A percentile compares a stretch with the other conserved stretches of the same genome.
phyloP scores from a whole-genome alignment of 2,797 vertebrate genomes.

The Knipowitschia caucasica region DNA sequence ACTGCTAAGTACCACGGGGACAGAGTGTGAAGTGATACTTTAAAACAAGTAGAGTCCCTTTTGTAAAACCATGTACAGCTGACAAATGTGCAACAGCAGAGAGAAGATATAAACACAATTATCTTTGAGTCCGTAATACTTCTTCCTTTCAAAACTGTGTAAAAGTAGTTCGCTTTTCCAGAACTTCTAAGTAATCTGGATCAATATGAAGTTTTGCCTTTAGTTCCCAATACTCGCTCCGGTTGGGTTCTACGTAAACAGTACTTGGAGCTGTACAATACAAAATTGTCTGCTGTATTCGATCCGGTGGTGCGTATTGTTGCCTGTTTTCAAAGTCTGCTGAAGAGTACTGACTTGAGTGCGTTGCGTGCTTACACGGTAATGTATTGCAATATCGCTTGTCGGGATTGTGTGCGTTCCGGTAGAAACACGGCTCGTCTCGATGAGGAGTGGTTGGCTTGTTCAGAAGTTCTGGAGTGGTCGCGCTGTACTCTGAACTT shows the following conservation, averaged over 20 bases:
- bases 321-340: conserved; percentile 89
- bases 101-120: conserved; percentile 14
- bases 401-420: conserved; percentile 85
- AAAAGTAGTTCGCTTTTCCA: conserved; percentile 98
- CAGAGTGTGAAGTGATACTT: conserved; percentile 40
- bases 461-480: conserved; percentile 87
- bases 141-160: conserved; percentile 87
- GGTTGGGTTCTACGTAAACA: conserved; percentile 91
- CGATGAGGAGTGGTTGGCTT: conserved; percentile 81
- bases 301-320: conserved; percentile 85
- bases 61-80: conserved; percentile 25
- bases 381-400: conserved; percentile 82
- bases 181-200: conserved; percentile 98
- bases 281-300: conserved; percentile 89
- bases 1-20: conserved; percentile 43
- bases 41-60: conserved; percentile 35
- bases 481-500: conserved; percentile 87
- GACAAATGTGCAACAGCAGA: conserved; percentile 21
- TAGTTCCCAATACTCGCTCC: conserved; percentile 97
- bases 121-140: not conserved
- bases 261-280: conserved; percentile 89
- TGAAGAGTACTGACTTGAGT: conserved; percentile 83
- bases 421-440: conserved; percentile 88
- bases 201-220: conserved; percentile 97
- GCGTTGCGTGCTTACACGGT: conserved; percentile 85